Evolutionary conservation across 2,888 invertebrate species (phyloP), one percentile per base, ranked within the genome.

Genomic region (Rhagonycha lutea): DNA sequence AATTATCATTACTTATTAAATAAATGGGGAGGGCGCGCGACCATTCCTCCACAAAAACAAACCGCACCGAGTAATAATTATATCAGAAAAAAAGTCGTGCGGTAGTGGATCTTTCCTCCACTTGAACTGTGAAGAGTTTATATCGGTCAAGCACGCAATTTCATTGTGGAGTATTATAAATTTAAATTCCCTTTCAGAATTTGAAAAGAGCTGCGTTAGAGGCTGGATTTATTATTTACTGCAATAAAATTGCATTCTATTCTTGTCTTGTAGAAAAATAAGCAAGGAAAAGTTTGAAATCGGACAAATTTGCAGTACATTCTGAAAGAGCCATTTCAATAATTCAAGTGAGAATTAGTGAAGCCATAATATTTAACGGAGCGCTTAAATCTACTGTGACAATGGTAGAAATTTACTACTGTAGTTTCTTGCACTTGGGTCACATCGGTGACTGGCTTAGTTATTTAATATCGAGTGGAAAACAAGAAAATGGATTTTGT

Each of bases 331-430:
- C 80, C 80, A 79, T 82, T 81, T 78, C 80, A 80, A 80, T 82
- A 82, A 81, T 78, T 82, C 82, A 80, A 60, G 68, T 29, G 79
- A 79, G 79, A 78, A 80, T 79, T 80, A 80, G 79, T 76, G 70
- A 76, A 77, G 79, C 80, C 81, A 77, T 82, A 80, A 81, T 82
- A 81, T 82, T 82, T 81, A 81, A 80, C 78, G 80, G 78, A 74
- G 71, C 73, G 73, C 71, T 71, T 60, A 70, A 74, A 75, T 79
- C 77, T 73, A 75, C 76, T 73, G 75, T 70, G 77, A 77, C 79
- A 79, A 73, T 75, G 67, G 62, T 65, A 68, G 63, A 69, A 79
- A 79, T 79, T 79, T 79, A 79, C 73, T 72, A 62, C 73, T 24
- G 70, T 70, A 77, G 72, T 75, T 76, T 72, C 73, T 75, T 75